Base-by-base conservation (phyloP, 92 coral and sea anemone species). In the Nematostella vectensis region DNA sequence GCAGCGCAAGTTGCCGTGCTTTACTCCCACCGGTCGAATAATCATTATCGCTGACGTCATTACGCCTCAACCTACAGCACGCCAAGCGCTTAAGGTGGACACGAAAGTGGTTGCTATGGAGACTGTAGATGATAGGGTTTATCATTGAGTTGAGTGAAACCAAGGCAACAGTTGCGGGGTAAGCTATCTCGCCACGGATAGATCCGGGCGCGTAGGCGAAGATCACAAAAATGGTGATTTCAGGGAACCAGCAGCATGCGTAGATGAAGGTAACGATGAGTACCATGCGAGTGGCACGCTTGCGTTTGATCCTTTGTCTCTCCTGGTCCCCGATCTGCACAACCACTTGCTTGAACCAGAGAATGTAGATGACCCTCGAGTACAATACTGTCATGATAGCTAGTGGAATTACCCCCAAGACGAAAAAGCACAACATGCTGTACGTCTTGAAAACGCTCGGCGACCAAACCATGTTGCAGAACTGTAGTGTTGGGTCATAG, bases 121-220 rank as follows among this genome's bases (percentile, higher is more conserved):
- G 36, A 61, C 79, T 81, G 43, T 83, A 83, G 11, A 83, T 40
- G 39, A 79, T 54, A 1, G 94, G 94, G 25, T 83, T 83, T 12
- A 83, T 52, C 25, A 79, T 69, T 0, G 84, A 78, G 38, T 78
- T 78, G 50, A 71, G 29, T 2, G 79, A 47, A 0, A 65, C 68
- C 29, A 78, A 21, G 11, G 63, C 69, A 26, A 78, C 64, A 19
- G 53, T 52, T 13, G 56, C 62, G n/a, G 70, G 69, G 50, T 78
- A 63, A 8, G 63, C 62, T 1, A 74, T 55, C 30, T 56, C 55
- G 31, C 62, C 55, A 10, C 47, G 21, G 1, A 71, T 24, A 3
- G 49, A 50, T 22, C 27, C 24, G 1, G 60, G 70, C 20, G 57
- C 61, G 45, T 54, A 78, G 11, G 79, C 69, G 2, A 63, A 52